phyloP scores from a whole-genome alignment of 2,113 vertebrate species.

The Coryphaenoides rupestris region DNA sequence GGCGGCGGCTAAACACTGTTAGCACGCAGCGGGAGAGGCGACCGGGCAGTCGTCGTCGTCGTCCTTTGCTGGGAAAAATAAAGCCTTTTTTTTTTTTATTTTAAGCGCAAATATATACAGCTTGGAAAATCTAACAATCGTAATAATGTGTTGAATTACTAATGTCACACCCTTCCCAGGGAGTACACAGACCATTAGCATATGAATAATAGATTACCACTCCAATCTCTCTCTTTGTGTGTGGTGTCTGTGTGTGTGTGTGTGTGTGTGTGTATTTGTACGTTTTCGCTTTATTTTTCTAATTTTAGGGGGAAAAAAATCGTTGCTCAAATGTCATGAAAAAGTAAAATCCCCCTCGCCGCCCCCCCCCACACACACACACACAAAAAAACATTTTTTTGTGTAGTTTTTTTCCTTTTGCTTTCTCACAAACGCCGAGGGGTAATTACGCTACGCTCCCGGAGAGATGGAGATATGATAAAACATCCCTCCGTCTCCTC shows the following conservation, averaged over 20 bases:
- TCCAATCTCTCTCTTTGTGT: too few relatives aligned
- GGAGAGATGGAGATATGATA: conserved; percentile 57
- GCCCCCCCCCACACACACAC: too few relatives aligned
- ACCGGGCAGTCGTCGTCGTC: too few relatives aligned
- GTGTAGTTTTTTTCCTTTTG: too few relatives aligned
- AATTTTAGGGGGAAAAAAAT: conserved; percentile 42
- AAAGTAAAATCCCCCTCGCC: conserved; percentile 56
- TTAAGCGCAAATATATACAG: conserved; percentile 40
- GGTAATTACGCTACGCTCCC: conserved; percentile 72
- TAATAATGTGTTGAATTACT: conserved; percentile 61
- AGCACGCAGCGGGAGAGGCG: too few relatives aligned
- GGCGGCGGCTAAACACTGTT: conserved; percentile 97
- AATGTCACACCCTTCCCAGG: conserved; percentile 58
- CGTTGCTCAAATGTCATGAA: conserved; percentile 63
- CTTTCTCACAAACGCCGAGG: conserved; percentile 64
- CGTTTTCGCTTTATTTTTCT: conserved; percentile 14
- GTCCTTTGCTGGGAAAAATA: conserved; percentile 57
- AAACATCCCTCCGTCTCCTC: conserved; percentile 69
- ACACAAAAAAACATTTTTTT: conserved; percentile 58
- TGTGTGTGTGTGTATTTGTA: background rate
- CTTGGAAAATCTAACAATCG: conserved; percentile 39
- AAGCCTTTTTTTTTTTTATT: too few relatives aligned
- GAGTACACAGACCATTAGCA: conserved; percentile 49
- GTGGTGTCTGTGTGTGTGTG: background rate
- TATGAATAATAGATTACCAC: conserved; percentile 56